A percentile compares a stretch with the other conserved stretches of the same genome.
Conservation (phyloP, 1,140 invertebrate genomes). For the Cherax quadricarinatus region DNA sequence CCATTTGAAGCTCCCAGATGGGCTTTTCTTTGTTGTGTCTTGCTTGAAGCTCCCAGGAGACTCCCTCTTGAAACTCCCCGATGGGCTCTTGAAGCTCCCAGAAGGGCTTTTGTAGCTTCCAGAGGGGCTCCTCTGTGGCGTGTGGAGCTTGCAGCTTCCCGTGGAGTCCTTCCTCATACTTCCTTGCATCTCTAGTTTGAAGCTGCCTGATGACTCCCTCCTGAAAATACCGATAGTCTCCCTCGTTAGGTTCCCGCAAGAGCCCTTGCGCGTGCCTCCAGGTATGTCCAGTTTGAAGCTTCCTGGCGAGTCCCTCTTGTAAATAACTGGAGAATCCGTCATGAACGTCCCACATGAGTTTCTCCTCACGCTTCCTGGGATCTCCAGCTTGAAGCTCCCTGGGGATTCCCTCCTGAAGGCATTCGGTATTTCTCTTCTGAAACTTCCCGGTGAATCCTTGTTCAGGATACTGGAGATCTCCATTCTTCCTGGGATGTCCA, state of each 20-base stretch:
- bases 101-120: conserved; percentile 40
- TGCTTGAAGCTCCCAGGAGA: conserved; percentile 37
- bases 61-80: conserved; percentile 17
- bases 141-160: conserved; percentile 11
- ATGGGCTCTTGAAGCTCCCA: conserved; percentile 29
- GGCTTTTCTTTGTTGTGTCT: conserved; percentile 27
- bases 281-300: conserved; percentile 42
- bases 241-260: conserved; percentile 28
- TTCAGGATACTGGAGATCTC: neutral
- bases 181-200: neutral
- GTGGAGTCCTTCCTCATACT: neutral
- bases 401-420: conserved; percentile 19
- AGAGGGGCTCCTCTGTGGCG: conserved; percentile 34
- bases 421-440: conserved; percentile 14
- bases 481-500: conserved; percentile 20
- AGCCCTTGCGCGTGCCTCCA: conserved; percentile 22
- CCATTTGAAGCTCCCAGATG: conserved; percentile 17
- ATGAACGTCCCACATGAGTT: conserved; percentile 18
- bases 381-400: conserved; percentile 33
- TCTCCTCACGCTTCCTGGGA: neutral
- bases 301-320: conserved; percentile 4
- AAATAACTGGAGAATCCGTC: conserved; percentile 4
- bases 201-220: conserved; percentile 4
- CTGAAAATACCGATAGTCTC: neutral
- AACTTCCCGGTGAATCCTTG: conserved; percentile 1